These are phyloP conservation scores for Takifugu flavidus DNA, from an alignment of 2,113 vertebrate species.

Conservation along the genomic window DNA sequence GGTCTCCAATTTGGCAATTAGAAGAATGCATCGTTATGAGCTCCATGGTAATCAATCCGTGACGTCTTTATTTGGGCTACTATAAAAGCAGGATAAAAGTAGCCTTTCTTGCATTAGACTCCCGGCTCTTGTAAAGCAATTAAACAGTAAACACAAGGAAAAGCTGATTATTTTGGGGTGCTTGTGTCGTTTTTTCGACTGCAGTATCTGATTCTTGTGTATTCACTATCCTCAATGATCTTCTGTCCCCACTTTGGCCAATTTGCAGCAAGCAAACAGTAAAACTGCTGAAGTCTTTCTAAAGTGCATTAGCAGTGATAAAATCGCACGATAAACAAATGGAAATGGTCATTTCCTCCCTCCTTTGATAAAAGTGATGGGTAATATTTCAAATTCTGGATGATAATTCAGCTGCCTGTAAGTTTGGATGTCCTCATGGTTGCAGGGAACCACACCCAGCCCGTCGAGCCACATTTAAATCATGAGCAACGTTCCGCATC, in stretches of 20 bases:
- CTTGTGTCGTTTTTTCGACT: conserved; percentile 28
- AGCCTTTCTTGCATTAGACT: conserved; percentile 54
- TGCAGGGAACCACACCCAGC: conserved; percentile 4
- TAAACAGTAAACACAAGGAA: conserved; percentile 58
- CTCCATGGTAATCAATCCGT: conserved; percentile 54
- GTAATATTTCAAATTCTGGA: conserved; percentile 22
- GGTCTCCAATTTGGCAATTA: conserved; percentile 49
- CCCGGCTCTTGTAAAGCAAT: conserved; percentile 59
- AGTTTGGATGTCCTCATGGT: conserved; percentile 10
- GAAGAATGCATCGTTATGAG: conserved; percentile 49
- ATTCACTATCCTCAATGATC: conserved; percentile 55
- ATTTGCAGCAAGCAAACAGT: conserved; percentile 44
- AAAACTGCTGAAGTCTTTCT: conserved; percentile 31
- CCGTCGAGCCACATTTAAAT: conserved; percentile 26
- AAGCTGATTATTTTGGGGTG: background rate
- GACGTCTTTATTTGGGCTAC: conserved; percentile 60
- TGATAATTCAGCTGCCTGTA: conserved; percentile 24
- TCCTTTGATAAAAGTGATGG: conserved; percentile 5
- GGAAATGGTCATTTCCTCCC: conserved; percentile 23
- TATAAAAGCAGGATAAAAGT: conserved; percentile 48
- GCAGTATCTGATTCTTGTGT: conserved; percentile 66
- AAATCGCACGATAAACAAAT: conserved; percentile 30
- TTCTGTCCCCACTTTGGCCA: conserved; percentile 37
- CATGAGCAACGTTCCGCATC: conserved; percentile 9
- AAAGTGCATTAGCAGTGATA: conserved; percentile 41